Evolutionary conservation across 2,888 invertebrate species (phyloP).

Genomic region (Lasioglossum malachurum): DNA sequence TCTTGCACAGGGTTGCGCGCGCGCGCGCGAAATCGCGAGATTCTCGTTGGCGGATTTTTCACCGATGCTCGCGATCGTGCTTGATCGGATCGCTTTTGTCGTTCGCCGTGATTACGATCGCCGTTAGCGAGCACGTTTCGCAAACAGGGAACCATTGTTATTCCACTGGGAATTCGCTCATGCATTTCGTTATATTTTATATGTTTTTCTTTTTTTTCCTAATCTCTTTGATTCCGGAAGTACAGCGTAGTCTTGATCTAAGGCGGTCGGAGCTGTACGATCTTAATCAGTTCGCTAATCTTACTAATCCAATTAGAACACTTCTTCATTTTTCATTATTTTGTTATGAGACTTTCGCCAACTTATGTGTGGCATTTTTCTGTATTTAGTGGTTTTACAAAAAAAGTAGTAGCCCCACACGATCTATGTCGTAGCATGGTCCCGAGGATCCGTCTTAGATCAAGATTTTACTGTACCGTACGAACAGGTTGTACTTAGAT

Average conservation of each 20-base stretch:
- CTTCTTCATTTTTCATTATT: too few species aligned
- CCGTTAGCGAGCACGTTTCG: not conserved
- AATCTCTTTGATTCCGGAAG: not conserved
- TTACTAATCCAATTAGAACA: too few species aligned
- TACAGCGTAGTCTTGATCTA: too few species aligned
- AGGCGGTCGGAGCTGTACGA: too few species aligned
- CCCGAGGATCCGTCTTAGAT: too few species aligned
- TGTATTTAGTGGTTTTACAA: too few species aligned
- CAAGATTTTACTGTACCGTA: not conserved
- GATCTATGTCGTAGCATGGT: too few species aligned
- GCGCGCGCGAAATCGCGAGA: constrained; percentile 18
- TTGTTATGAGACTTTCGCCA: too few species aligned
- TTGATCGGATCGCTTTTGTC: not conserved
- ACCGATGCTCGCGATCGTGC: constrained; percentile 7
- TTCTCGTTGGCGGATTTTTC: constrained; percentile 33
- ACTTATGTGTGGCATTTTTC: too few species aligned
- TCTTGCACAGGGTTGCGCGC: constrained; percentile 31
- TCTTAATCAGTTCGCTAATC: too few species aligned
- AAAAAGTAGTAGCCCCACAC: too few species aligned
- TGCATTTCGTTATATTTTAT: constrained; percentile 35
- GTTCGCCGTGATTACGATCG: constrained; percentile 13
- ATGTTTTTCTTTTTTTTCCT: not conserved
- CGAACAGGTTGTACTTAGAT: constrained; percentile 27
- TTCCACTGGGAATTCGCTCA: constrained; percentile 38
- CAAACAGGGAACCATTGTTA: constrained; percentile 10